Evolutionary conservation across 2,888 invertebrate species (phyloP).

Genomic region (Leucozona laternaria): DNA sequence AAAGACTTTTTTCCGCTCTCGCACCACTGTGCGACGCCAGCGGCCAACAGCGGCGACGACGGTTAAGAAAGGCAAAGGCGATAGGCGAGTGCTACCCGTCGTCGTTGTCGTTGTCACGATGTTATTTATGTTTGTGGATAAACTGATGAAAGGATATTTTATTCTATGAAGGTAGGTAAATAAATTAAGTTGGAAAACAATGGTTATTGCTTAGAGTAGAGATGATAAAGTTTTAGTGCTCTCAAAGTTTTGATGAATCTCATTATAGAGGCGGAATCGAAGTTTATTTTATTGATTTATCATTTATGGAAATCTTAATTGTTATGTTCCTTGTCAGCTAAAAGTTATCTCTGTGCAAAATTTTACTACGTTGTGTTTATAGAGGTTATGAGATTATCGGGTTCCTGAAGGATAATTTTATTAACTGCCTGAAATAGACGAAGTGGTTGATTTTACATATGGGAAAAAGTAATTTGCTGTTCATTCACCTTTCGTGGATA

Average conservation of each 20-base stretch:
- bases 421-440: not conserved
- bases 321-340: not conserved
- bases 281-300: conserved; percentile 15
- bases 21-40: no score
- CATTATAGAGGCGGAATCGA: conserved; percentile 12
- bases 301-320: conserved; percentile 8
- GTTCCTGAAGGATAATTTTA: not conserved
- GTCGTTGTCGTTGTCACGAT: conserved; percentile 17
- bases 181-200: conserved; percentile 23
- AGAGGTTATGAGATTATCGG: not conserved
- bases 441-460: not conserved
- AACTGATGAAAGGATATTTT: conserved; percentile 11
- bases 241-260: conserved; percentile 23
- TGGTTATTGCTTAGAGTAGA: not conserved
- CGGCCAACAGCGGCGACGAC: no score
- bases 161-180: not conserved
- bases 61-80: not conserved
- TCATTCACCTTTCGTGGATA: not conserved
- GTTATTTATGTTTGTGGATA: conserved; percentile 23
- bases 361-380: no score
- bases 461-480: not conserved
- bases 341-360: not conserved
- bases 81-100: conserved; percentile 7
- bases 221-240: conserved; percentile 27
- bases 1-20: no score